Evolutionary conservation across 2,888 invertebrate genomes (phyloP), one percentile per base, ranked within the genome.

Genomic region (Drosophila borealis): DNA sequence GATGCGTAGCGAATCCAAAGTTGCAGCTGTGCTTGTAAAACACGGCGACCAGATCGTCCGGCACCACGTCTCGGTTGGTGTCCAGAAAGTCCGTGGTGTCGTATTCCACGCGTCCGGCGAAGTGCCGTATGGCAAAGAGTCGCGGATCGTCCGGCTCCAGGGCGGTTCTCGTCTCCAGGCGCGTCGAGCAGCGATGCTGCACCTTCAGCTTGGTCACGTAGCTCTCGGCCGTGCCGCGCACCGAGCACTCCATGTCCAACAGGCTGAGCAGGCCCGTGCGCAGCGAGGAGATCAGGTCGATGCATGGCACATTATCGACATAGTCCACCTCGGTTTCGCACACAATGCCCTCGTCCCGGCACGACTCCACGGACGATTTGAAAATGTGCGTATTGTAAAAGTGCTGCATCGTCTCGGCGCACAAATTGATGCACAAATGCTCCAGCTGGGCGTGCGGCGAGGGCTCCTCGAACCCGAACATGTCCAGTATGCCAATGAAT

Each of bases 311-410:
- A 80, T 93, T 98, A 93, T 98, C 98, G 67, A 97, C 97, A 93
- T 98, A 98, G 92, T 97, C 97, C 65, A 98, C 96, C 92, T 98
- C 97, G 29, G 97, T 95, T 89, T 97, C 97, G 91, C 96, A 96
- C 57, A 95, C 94, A 81, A 98, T 97, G 54, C 97, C 97, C 93
- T 98, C 98, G 92, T 98, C 98, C 71, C 97, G 94, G 90, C 98
- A 98, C 57, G 98, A 97, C 93, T 98, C 98, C 75, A 97, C 96
- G 79, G 97, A 96, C 21, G 97, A 97, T 92, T 98, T 98, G 93
- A 98, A 98, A 83, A 98, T 97, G 93, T 98, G 98, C 57, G 98
- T 98, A 93, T 98, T 98, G 94, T 98, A 98, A 93, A 98, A 98
- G 93, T 98, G 98, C 92, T 98, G 98, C 97, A 98, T 97, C 36